Evolutionary conservation across 2,797 vertebrate genomes (phyloP).

Genomic region (Sebastes goodei): DNA sequence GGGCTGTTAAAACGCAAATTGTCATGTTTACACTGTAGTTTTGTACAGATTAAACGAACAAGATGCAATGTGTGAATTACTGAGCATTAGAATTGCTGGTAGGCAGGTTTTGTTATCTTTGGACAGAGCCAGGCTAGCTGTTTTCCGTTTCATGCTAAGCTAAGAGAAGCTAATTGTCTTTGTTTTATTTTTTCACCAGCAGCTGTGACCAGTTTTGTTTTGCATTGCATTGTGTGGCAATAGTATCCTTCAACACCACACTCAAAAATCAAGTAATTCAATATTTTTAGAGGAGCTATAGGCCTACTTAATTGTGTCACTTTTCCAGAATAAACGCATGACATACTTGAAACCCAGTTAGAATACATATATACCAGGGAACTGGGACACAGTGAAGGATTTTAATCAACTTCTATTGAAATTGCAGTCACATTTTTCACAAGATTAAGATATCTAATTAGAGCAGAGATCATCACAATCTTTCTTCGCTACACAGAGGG

Average conservation of each 20-base stretch:
- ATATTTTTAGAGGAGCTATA: background rate
- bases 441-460: constrained; percentile 21
- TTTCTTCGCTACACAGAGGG: background rate
- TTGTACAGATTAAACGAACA: background rate
- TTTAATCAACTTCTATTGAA: constrained; percentile 30
- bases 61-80: background rate
- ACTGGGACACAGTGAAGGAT: constrained; percentile 23
- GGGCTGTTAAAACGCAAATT: background rate
- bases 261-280: background rate
- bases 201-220: background rate
- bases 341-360: background rate
- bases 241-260: constrained; percentile 1
- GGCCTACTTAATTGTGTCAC: background rate
- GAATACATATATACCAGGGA: background rate
- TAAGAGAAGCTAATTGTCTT: background rate
- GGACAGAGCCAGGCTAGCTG: background rate
- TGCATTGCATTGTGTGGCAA: background rate
- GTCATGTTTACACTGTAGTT: background rate
- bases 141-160: background rate
- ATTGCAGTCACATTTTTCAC: constrained; percentile 7
- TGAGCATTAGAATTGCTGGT: background rate
- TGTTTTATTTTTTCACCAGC: background rate
- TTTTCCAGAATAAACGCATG: constrained; percentile 1
- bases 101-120: background rate
- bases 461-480: constrained; percentile 8